phyloP scores from a whole-genome alignment of 2,888 invertebrate species.

The Polydrusus cervinus region DNA sequence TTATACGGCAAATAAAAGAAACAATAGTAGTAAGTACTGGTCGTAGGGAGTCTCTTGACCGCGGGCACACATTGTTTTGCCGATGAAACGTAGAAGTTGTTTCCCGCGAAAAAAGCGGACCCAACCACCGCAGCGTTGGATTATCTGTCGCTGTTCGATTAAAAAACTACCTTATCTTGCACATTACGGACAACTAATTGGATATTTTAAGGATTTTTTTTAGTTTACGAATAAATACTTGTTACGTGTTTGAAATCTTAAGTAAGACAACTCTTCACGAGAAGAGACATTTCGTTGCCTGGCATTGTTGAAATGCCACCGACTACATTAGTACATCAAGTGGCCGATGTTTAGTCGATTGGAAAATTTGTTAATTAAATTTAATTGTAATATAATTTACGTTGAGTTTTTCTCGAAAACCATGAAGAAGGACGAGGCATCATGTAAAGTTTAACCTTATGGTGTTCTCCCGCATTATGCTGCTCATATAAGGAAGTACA shows the following conservation, averaged over 20 bases:
- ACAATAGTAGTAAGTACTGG: conserved; percentile 70
- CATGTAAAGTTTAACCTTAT: too few species aligned
- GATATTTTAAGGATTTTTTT: conserved; percentile 68
- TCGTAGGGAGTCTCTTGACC: conserved; percentile 67
- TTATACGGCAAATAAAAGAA: conserved; percentile 71
- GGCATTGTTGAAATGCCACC: conserved; percentile 55
- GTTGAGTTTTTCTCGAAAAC: too few species aligned
- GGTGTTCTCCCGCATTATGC: too few species aligned
- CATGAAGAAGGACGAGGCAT: too few species aligned
- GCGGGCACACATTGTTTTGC: conserved; percentile 68
- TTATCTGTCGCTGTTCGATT: conserved; percentile 66
- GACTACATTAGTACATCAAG: conserved; percentile 54
- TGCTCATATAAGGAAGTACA: too few species aligned
- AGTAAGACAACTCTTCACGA: conserved; percentile 60
- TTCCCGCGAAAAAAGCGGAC: conserved; percentile 68
- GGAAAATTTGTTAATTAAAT: conserved; percentile 55
- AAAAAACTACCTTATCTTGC: conserved; percentile 68
- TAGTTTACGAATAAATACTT: conserved; percentile 66
- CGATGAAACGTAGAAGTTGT: conserved; percentile 64
- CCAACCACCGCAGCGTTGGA: conserved; percentile 65
- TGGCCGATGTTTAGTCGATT: conserved; percentile 49
- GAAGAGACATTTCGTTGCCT: conserved; percentile 60
- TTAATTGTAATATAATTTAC: not conserved
- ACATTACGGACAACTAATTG: conserved; percentile 68
- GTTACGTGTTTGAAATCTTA: conserved; percentile 66